Evolutionary conservation across 2,113 vertebrate species (phyloP).

Genomic region (Catharus fuscescens): DNA sequence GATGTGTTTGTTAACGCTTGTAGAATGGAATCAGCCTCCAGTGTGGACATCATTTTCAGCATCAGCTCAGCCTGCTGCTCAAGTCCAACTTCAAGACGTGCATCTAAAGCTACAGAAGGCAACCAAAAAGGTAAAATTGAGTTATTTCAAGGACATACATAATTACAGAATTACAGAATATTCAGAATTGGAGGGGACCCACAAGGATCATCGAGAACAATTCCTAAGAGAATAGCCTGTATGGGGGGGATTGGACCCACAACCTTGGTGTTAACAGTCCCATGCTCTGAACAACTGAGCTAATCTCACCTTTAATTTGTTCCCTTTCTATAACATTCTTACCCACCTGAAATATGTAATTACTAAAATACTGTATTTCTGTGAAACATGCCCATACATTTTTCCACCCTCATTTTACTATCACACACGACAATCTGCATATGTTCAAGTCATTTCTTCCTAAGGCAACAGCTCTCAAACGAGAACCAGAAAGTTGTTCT

Average conservation of each 20-base stretch:
- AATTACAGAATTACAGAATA: neutral
- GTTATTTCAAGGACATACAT: neutral
- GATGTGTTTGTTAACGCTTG: slow-evolving; percentile 94
- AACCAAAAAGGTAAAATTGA: neutral
- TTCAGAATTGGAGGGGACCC: neutral
- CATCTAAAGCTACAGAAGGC: slow-evolving; percentile 86
- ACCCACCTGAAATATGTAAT: rapidly evolving
- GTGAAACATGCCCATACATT: neutral
- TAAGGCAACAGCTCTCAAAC: neutral
- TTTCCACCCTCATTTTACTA: neutral
- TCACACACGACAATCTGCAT: neutral
- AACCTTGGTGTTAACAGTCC: neutral
- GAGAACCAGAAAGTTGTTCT: neutral
- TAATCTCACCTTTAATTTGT: neutral
- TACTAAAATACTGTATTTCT: neutral
- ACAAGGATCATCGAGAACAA: neutral
- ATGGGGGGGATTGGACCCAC: neutral
- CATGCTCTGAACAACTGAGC: neutral
- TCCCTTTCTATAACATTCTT: neutral
- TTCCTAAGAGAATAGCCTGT: neutral
- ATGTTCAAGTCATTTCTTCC: neutral
- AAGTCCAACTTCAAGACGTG: slow-evolving; percentile 94
- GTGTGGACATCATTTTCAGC: slow-evolving; percentile 99
- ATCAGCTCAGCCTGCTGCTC: slow-evolving; percentile 98
- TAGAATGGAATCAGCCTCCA: slow-evolving; percentile 96